A percentile compares a stretch with the other conserved stretches of the same genome.
Conservation (phyloP, 2,797 vertebrate species). For the Potorous gilbertii region DNA sequence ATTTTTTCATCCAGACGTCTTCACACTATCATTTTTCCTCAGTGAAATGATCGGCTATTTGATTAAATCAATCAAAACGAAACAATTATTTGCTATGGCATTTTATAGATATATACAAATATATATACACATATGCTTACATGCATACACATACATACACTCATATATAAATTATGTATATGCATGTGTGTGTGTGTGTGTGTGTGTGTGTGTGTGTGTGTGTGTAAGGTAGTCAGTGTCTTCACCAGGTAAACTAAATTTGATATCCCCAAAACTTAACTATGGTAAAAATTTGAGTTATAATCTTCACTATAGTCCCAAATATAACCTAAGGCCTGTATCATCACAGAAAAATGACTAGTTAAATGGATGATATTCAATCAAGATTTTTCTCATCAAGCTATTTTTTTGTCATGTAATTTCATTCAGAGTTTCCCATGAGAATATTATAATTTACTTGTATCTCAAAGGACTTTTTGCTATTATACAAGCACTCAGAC, state of each 20-base stretch:
- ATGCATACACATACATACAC: neutral
- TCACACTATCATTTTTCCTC: neutral
- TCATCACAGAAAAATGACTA: neutral
- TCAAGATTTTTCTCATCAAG: neutral
- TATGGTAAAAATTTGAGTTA: neutral
- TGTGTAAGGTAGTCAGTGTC: neutral
- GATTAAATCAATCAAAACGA: neutral
- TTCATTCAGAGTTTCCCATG: neutral
- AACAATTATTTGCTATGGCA: neutral
- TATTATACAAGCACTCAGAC: neutral
- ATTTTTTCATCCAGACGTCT: too few species aligned
- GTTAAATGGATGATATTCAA: neutral
- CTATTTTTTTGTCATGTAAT: neutral
- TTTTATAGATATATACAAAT: neutral
- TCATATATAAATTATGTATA: fast-evolving
- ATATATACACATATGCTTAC: neutral
- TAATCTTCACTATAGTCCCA: neutral
- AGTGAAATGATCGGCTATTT: neutral
- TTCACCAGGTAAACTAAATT: neutral
- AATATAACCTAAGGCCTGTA: neutral
- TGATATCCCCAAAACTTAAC: neutral
- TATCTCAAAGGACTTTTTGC: neutral
- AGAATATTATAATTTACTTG: neutral
- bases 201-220: too few species aligned
- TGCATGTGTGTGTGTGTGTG: too few species aligned